These are phyloP conservation scores for Chaenogobius annularis DNA, from an alignment of 2,113 vertebrate species.

Conservation along the genomic window DNA sequence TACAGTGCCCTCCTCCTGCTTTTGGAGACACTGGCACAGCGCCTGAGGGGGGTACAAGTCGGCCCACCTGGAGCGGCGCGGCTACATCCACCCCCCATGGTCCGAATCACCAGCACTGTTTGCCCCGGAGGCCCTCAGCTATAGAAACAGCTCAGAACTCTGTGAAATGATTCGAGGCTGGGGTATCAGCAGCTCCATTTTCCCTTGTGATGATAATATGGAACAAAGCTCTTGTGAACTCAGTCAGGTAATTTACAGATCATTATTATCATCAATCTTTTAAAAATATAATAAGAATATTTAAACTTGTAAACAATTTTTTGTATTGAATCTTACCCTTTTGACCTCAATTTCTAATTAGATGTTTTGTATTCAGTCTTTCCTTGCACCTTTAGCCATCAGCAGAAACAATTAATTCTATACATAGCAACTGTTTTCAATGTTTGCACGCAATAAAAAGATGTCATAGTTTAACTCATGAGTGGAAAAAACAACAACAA, in stretches of 20 bases:
- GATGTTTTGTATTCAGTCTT: background rate
- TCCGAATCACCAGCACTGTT: slow-evolving; percentile 42
- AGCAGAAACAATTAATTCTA: background rate
- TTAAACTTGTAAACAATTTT: background rate
- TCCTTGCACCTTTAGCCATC: background rate
- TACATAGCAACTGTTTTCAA: too few relatives aligned
- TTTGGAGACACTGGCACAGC: slow-evolving; percentile 48
- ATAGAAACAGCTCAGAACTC: slow-evolving; percentile 30
- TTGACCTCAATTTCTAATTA: background rate
- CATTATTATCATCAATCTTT: background rate
- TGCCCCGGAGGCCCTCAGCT: slow-evolving; percentile 37
- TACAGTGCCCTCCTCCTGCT: slow-evolving; percentile 59
- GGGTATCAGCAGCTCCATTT: background rate
- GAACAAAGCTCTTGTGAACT: background rate
- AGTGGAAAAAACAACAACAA: too few relatives aligned
- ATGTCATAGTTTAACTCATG: too few relatives aligned
- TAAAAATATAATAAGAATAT: background rate
- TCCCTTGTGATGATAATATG: background rate
- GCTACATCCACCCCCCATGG: slow-evolving; percentile 56
- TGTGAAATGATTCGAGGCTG: background rate
- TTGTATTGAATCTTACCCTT: background rate
- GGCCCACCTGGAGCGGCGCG: slow-evolving; percentile 63
- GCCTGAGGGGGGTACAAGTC: slow-evolving; percentile 44
- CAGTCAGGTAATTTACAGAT: background rate
- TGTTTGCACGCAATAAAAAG: too few relatives aligned